These are phyloP conservation scores for Strigamia transsilvanica DNA, from an alignment of 2,888 invertebrate genomes.

Conservation along the genomic window DNA sequence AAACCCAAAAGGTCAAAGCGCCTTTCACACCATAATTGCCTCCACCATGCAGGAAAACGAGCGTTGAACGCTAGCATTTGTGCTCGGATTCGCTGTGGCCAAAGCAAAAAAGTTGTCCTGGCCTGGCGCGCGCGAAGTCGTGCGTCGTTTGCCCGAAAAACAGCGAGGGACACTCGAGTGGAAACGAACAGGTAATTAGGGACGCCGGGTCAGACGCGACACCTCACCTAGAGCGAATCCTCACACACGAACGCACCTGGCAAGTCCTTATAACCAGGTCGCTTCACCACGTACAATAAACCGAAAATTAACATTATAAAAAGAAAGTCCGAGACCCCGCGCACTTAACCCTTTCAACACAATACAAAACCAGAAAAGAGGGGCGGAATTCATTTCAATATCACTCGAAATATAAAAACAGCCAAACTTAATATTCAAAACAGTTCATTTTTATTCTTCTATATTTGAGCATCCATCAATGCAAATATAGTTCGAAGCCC, in stretches of 20 bases:
- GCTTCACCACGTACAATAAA: neutral
- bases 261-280: neutral
- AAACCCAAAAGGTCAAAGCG: conserved; percentile 13
- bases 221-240: neutral
- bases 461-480: conserved; percentile 27
- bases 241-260: neutral
- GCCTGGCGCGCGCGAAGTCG: conserved; percentile 1
- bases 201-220: conserved; percentile 21
- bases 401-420: neutral
- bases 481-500: no score
- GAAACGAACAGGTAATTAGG: conserved; percentile 42
- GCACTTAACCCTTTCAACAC: conserved; percentile 14
- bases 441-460: conserved; percentile 6
- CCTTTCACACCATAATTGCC: conserved; percentile 5
- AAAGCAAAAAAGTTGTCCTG: conserved; percentile 39
- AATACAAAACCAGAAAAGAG: neutral
- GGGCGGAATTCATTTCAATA: conserved; percentile 23
- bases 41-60: conserved; percentile 1
- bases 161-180: conserved; percentile 39
- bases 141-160: conserved; percentile 34
- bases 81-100: conserved; percentile 40
- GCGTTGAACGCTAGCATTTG: conserved; percentile 4
- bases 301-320: conserved; percentile 9
- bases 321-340: conserved; percentile 9
- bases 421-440: neutral